A percentile compares a stretch with the other conserved stretches of the same genome.
Conservation (phyloP, 2,888 invertebrate genomes). For the Belgica antarctica region DNA sequence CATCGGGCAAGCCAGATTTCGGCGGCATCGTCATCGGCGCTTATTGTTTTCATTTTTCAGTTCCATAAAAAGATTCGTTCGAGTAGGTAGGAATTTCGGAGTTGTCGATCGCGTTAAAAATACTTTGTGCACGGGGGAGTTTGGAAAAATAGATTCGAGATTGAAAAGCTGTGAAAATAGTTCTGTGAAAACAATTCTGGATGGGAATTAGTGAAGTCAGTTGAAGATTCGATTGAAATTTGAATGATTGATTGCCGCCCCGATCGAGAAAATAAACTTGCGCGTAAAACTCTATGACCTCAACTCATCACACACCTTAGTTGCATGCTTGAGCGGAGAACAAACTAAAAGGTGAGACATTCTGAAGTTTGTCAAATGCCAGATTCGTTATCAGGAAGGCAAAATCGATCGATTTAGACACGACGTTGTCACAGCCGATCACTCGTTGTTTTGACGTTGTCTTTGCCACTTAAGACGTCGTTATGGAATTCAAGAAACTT, state of each 20-base stretch:
- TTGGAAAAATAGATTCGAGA: too few species aligned
- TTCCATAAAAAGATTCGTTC: not conserved
- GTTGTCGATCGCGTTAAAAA: too few species aligned
- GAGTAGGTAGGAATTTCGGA: too few species aligned
- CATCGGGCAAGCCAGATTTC: not conserved
- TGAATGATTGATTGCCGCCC: not conserved
- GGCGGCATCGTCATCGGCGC: not conserved
- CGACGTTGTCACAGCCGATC: not conserved
- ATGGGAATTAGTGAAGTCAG: too few species aligned
- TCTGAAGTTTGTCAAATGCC: too few species aligned
- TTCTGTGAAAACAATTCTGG: too few species aligned
- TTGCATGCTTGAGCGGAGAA: not conserved
- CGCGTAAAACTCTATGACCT: constrained; percentile 4
- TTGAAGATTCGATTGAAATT: too few species aligned
- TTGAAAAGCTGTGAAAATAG: too few species aligned
- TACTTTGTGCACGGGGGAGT: too few species aligned
- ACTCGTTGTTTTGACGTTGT: not conserved
- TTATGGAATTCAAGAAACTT: not conserved
- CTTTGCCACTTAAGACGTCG: not conserved
- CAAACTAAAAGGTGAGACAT: not conserved
- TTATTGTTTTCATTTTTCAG: not conserved
- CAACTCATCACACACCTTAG: not conserved
- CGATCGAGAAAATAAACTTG: not conserved
- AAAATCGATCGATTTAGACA: not conserved
- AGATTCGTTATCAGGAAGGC: not conserved